Conservation (phyloP, 2,888 invertebrate genomes). For the Lottia scabra region DNA sequence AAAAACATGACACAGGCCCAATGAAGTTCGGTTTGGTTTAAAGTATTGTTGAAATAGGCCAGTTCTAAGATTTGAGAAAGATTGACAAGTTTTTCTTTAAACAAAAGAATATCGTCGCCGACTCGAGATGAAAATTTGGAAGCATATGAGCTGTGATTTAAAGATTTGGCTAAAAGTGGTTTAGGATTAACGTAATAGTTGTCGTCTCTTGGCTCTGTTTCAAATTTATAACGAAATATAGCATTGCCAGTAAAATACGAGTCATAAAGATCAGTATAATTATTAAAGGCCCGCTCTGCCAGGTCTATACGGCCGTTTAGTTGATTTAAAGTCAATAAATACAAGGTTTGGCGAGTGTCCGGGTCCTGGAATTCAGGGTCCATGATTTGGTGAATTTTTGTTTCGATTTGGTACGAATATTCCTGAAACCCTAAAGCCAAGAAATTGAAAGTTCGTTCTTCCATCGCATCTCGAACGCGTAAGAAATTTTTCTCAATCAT, state of each 20-base stretch:
- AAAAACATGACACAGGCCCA: slow-evolving; percentile 31
- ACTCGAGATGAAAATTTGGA: slow-evolving; percentile 35
- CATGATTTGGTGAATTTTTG: slow-evolving; percentile 21
- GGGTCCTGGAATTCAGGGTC: slow-evolving; percentile 13
- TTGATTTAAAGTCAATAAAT: slow-evolving; percentile 32
- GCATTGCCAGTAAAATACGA: slow-evolving; percentile 46
- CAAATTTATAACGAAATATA: slow-evolving; percentile 47
- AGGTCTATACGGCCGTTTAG: slow-evolving; percentile 41
- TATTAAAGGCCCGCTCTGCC: slow-evolving; percentile 37
- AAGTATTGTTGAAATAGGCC: slow-evolving; percentile 22
- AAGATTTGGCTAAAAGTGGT: slow-evolving; percentile 40
- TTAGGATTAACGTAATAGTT: slow-evolving; percentile 47
- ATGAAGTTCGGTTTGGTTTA: slow-evolving; percentile 35
- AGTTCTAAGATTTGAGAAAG: slow-evolving; percentile 30
- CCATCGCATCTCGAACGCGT: slow-evolving; percentile 53
- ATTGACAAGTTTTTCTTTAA: slow-evolving; percentile 23
- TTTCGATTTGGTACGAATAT: slow-evolving; percentile 37
- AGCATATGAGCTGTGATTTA: slow-evolving; percentile 38
- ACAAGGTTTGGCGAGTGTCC: slow-evolving; percentile 29
- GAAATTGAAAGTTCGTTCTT: slow-evolving; percentile 47
- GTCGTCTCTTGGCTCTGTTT: slow-evolving; percentile 30
- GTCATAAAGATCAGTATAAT: slow-evolving; percentile 42
- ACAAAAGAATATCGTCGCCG: slow-evolving; percentile 28
- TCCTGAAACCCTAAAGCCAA: slow-evolving; percentile 46
- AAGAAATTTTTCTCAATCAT: slow-evolving; percentile 50